phyloP scores from a whole-genome alignment of 2,888 invertebrate species.

The Myopa tessellatipennis region DNA sequence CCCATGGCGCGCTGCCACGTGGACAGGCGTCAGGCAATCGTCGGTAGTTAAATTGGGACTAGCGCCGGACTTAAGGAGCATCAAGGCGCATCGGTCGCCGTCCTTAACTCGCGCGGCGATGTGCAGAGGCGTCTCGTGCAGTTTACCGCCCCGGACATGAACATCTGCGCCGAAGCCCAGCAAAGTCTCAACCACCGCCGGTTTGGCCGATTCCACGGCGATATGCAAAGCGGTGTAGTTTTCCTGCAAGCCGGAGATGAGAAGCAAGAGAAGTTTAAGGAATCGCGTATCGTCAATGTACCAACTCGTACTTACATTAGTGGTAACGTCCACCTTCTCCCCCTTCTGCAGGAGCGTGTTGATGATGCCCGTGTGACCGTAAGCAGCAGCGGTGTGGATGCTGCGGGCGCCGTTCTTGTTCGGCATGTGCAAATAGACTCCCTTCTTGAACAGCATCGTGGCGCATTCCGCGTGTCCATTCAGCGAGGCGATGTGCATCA shows the following conservation, averaged over 20 bases:
- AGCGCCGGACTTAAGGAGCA: slow-evolving; percentile 97
- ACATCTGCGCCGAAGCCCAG: slow-evolving; percentile 98
- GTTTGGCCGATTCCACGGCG: slow-evolving; percentile 94
- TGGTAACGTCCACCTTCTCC: slow-evolving; percentile 94
- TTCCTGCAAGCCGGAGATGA: slow-evolving; percentile 74
- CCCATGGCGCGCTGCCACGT: slow-evolving; percentile 94
- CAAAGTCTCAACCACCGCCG: slow-evolving; percentile 93
- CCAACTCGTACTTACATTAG: slow-evolving; percentile 77
- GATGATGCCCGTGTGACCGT: slow-evolving; percentile 97
- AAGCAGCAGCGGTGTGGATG: slow-evolving; percentile 96
- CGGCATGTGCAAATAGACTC: slow-evolving; percentile 99
- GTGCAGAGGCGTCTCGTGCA: slow-evolving; percentile 95
- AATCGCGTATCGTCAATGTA: too few species aligned
- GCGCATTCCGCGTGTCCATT: slow-evolving; percentile 99
- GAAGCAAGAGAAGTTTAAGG: background rate
- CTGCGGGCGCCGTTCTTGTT: slow-evolving; percentile 96
- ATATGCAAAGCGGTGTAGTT: slow-evolving; percentile 98
- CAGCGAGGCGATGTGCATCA: slow-evolving; percentile 98
- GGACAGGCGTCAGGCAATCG: slow-evolving; percentile 96
- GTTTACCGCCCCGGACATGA: slow-evolving; percentile 89
- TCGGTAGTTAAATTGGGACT: slow-evolving; percentile 95
- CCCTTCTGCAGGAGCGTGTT: slow-evolving; percentile 95
- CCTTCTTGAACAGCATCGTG: slow-evolving; percentile 97
- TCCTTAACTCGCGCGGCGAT: slow-evolving; percentile 95
- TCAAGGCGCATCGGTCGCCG: slow-evolving; percentile 92